A percentile compares a stretch with the other conserved stretches of the same genome.
phyloP scores from a whole-genome alignment of 2,797 vertebrate genomes.

The Spea hammondii region DNA sequence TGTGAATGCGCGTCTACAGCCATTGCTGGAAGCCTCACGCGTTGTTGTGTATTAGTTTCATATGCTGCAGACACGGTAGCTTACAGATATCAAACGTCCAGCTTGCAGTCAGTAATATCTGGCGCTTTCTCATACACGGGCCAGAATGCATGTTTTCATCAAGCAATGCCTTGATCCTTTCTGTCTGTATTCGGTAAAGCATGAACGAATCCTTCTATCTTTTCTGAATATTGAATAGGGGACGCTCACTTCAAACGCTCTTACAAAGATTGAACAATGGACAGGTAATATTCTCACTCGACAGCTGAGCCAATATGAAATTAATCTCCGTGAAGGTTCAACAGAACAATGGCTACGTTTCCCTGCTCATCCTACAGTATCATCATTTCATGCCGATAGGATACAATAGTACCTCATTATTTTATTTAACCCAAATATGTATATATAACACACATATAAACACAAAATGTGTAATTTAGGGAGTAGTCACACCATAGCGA shows the following conservation, averaged over 20 bases:
- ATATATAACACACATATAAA: no score
- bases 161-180: not conserved
- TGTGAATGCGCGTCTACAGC: not conserved
- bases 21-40: not conserved
- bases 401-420: no score
- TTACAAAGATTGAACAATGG: slow-evolving; percentile 2
- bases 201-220: not conserved
- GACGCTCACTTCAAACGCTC: not conserved
- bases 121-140: not conserved
- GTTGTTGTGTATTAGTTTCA: not conserved
- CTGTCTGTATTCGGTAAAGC: not conserved
- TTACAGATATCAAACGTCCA: not conserved
- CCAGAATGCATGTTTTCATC: not conserved
- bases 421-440: no score
- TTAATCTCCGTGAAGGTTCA: not conserved
- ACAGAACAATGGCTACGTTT: no score
- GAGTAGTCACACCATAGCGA: no score
- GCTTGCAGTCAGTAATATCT: not conserved
- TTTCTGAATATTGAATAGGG: not conserved
- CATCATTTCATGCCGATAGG: no score
- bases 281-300: not conserved
- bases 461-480: no score
- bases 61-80: not conserved
- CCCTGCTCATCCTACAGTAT: no score
- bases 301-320: slow-evolving; percentile 5